Percentiles rank a stretch among this genome's conserved stretches.
These are phyloP conservation scores for Ictalurus punctatus DNA, from an alignment of 2,113 vertebrate genomes.

Conservation along the genomic window DNA sequence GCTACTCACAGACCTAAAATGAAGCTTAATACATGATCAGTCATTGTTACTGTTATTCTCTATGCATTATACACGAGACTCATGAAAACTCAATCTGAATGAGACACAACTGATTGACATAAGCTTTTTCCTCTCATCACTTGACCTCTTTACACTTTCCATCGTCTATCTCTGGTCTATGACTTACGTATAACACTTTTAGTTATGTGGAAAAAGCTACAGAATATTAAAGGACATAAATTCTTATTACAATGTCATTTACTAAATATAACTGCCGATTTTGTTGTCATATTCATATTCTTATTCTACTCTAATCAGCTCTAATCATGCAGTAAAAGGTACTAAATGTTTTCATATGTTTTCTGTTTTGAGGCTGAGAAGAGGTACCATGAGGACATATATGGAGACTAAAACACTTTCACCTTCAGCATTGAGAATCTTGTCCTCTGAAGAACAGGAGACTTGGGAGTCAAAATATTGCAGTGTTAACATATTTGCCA, in stretches of 20 bases:
- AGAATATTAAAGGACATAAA: not conserved
- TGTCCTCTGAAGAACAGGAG: not conserved
- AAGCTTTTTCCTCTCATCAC: not conserved
- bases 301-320: not conserved
- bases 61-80: not conserved
- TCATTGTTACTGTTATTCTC: not conserved
- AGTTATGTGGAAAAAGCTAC: not conserved
- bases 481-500: not conserved
- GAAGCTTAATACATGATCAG: not conserved
- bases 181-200: not conserved
- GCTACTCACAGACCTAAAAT: not conserved
- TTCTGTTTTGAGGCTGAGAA: constrained; percentile 72
- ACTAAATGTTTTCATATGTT: not conserved
- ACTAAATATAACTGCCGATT: not conserved
- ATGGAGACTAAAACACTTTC: constrained; percentile 62
- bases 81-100: not conserved
- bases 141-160: not conserved
- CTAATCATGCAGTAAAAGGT: not conserved
- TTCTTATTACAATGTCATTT: not conserved
- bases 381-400: constrained; percentile 84
- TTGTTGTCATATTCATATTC: not conserved
- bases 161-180: not conserved
- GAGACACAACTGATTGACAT: not conserved
- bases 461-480: not conserved
- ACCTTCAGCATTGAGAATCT: not conserved